Conservation (phyloP, 2,797 vertebrate species). For the Mus spretus region DNA sequence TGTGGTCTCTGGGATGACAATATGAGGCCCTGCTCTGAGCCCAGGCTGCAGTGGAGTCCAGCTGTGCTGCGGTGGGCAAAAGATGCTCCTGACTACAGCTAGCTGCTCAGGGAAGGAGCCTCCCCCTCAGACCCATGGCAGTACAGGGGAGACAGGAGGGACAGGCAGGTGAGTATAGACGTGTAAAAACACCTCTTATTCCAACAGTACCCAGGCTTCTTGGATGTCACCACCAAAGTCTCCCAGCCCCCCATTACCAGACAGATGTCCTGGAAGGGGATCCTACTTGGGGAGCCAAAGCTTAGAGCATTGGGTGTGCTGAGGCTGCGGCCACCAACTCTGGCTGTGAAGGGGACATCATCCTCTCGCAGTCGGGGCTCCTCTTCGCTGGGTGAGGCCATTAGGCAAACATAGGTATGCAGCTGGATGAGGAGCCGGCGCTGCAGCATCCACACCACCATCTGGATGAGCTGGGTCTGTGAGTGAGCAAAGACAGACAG, state of each 20-base stretch:
- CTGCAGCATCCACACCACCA: conserved; percentile 99
- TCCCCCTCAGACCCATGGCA: neutral
- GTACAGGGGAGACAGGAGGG: neutral
- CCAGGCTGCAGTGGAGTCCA: neutral
- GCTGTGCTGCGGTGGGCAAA: neutral
- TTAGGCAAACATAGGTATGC: conserved; percentile 97
- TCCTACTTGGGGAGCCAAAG: conserved; percentile 98
- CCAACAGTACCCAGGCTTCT: neutral
- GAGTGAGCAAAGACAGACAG: neutral
- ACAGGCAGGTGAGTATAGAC: neutral
- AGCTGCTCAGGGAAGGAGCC: neutral
- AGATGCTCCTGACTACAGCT: neutral
- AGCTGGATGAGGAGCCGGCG: conserved; percentile 96
- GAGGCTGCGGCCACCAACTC: conserved; percentile 94
- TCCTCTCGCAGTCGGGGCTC: conserved; percentile 92
- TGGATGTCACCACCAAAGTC: neutral
- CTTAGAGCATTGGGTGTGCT: conserved; percentile 98
- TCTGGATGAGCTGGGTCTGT: conserved; percentile 97
- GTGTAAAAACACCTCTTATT: neutral
- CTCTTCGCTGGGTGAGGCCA: conserved; percentile 94
- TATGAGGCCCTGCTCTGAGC: neutral
- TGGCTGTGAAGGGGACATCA: conserved; percentile 91
- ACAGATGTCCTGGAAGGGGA: neutral
- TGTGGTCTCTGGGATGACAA: neutral
- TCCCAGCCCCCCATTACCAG: neutral